Evolutionary conservation across 2,888 invertebrate species (phyloP).

Genomic region (Caprella mutica): DNA sequence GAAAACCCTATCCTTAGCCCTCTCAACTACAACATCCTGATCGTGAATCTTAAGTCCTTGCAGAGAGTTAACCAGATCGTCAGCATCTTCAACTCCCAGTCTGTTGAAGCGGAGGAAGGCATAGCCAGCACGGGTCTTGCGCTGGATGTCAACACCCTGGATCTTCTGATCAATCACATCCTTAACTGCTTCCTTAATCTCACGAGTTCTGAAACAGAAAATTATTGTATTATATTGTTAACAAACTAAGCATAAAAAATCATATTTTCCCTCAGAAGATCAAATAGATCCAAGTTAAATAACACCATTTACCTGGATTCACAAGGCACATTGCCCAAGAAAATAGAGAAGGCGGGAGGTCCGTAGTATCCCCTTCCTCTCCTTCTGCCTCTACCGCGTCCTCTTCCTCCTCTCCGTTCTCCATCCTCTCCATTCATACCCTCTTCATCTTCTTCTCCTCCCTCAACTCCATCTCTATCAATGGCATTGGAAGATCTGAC

Average conservation of each 20-base stretch:
- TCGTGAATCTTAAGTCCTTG: constrained; percentile 20
- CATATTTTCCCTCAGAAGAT: background rate
- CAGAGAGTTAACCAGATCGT: constrained; percentile 14
- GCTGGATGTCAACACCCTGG: constrained; percentile 21
- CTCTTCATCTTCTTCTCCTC: constrained; percentile 12
- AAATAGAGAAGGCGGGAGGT: constrained; percentile 19
- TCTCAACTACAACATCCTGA: constrained; percentile 24
- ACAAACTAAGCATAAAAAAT: background rate
- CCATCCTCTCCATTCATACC: constrained; percentile 2
- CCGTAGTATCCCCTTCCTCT: constrained; percentile 3
- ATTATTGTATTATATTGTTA: background rate
- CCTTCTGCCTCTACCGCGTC: background rate
- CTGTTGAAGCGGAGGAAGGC: constrained; percentile 27
- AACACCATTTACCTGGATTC: constrained; percentile 21
- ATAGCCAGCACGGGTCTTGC: constrained; percentile 21
- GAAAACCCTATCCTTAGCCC: constrained; percentile 15
- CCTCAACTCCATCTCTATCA: constrained; percentile 21
- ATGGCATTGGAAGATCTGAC: constrained; percentile 22
- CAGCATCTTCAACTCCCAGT: constrained; percentile 19
- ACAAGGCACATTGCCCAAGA: constrained; percentile 28
- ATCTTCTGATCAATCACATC: constrained; percentile 9
- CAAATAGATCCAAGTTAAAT: background rate
- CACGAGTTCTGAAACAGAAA: constrained; percentile 15
- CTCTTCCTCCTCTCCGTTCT: constrained; percentile 1
- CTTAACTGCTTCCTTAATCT: constrained; percentile 26